phyloP scores from a whole-genome alignment of 37 sponge, comb jelly and placozoan species.

The Halisarca cf. caerulea region DNA sequence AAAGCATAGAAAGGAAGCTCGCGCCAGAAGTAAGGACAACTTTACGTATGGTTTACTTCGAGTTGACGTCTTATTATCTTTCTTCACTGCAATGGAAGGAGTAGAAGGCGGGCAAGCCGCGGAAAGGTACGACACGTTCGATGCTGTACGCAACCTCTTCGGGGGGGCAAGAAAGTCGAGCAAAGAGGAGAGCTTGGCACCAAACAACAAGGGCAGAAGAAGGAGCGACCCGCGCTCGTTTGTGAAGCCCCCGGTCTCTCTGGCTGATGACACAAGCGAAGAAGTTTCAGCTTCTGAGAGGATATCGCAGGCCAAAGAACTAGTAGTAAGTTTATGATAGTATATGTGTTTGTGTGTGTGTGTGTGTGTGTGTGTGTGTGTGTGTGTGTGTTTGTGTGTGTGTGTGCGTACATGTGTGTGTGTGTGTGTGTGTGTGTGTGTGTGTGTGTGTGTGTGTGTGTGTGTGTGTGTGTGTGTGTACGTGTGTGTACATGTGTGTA shows the following conservation, averaged over 20 bases:
- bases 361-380: conserved; percentile 20
- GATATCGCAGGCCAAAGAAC: conserved; percentile 9
- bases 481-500: neutral
- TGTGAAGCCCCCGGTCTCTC: conserved; percentile 3
- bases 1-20: no score
- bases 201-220: neutral
- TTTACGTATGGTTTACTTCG: no score
- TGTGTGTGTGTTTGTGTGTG: conserved; percentile 3
- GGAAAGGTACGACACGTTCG: conserved; percentile 13
- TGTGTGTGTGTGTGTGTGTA: conserved; percentile 24
- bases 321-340: neutral
- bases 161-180: neutral
- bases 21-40: no score
- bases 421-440: no score
- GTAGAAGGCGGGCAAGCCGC: neutral
- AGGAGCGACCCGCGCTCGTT: conserved; percentile 13
- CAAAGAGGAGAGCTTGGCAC: neutral
- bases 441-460: no score
- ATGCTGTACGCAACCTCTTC: conserved; percentile 2
- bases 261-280: neutral
- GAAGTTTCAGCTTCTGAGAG: neutral
- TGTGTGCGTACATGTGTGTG: neutral
- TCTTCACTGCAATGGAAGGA: no score
- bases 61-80: no score
- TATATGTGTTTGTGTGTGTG: no score